Evolutionary conservation across 2,113 vertebrate species (phyloP).

Genomic region (Takifugu flavidus): DNA sequence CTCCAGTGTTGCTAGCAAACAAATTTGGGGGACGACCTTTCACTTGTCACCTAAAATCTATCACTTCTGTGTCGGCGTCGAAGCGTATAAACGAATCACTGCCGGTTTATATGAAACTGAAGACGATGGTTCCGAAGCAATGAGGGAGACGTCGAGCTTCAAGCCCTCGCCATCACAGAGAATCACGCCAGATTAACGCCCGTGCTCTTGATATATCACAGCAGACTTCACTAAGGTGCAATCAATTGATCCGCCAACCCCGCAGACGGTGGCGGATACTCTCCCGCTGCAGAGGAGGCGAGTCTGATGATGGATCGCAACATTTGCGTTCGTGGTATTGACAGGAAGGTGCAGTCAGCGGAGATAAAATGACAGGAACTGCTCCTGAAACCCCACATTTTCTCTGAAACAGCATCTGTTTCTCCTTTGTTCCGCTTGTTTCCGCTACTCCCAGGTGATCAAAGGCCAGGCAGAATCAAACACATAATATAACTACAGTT

Average conservation of each 20-base stretch:
- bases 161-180: conserved; percentile 23
- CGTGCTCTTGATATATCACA: conserved; percentile 7
- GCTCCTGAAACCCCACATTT: conserved; percentile 23
- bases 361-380: conserved; percentile 51
- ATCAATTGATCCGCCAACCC: conserved; percentile 35
- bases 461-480: conserved; percentile 1
- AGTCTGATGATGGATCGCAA: conserved; percentile 59
- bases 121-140: background rate
- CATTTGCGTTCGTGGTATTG: conserved; percentile 57
- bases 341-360: conserved; percentile 44
- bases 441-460: background rate
- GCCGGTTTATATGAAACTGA: no score
- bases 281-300: conserved; percentile 26
- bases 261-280: conserved; percentile 9
- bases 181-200: conserved; percentile 20
- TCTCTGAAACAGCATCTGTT: conserved; percentile 30
- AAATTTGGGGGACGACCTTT: no score
- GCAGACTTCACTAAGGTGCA: conserved; percentile 40
- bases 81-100: no score
- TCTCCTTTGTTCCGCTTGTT: conserved; percentile 9
- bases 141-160: background rate
- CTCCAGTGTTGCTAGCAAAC: no score
- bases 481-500: background rate
- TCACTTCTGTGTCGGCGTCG: no score
- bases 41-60: no score